Base-by-base conservation (phyloP, 2,797 vertebrate genomes). In the Channallabes apus region DNA sequence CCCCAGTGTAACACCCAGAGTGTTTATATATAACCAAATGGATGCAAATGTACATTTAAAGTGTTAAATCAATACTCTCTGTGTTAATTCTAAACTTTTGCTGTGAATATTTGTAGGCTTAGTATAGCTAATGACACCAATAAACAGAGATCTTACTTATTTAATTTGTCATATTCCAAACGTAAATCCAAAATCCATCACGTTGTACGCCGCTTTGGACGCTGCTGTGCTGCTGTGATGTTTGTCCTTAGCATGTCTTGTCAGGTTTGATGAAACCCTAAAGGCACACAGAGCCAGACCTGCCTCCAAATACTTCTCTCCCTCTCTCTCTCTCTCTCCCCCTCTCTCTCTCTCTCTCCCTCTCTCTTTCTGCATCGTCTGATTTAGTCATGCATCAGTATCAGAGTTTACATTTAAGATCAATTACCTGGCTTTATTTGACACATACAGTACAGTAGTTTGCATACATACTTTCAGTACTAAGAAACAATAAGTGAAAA, bases 171-270 rank as follows among this genome's bases (percentile, higher is more conserved):
- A 6, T 27, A 64, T 64, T 80, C 78, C 59, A 35, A 61, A 62
- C 38, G 4, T 27, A 27, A 80, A 51, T 62, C 59, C 77, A 24
- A 15, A 62, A 7, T 80, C 59, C 77, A 80, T 80, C 2, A 4
- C 8, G 59, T 17, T 9, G 24, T 24, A n/a, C 64, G 77, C 7
- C 18, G 12, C 11, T 29, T 27, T 29, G 0, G 35, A 29, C n/a
- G 27, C 41, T 51, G 38, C 59, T 3, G 67, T 76, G 82, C 38
- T 41, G 38, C 38, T 85, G 29, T 59, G 38, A 12, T 90, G 79
- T 80, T 79, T 82, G 93, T 87, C 94, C 91, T 85, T 86, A 88
- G 91, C 93, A 90, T 93, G 93, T 93, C 92, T 93, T 91, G 89
- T 94, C 94, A 94, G 93, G 94, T 94, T 91, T 89, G 87, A 90